Evolutionary conservation across 2,113 vertebrate genomes (phyloP), one percentile per base, ranked within the genome.

Genomic region (Pipra filicauda): DNA sequence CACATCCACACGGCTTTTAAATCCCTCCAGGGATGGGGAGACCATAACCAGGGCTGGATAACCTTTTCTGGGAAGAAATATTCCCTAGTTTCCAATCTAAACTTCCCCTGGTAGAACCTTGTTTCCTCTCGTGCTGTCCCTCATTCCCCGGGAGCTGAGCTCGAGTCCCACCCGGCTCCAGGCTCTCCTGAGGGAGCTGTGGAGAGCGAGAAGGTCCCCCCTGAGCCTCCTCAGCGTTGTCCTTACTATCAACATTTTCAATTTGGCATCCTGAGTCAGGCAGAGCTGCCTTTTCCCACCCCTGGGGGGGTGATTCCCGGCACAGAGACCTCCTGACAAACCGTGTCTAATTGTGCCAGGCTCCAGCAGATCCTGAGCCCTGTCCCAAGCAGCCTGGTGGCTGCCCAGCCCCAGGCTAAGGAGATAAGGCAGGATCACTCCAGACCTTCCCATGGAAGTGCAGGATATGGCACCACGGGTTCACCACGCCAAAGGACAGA

Each of bases 81-180:
- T 15, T 64, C 35, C 26, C 46, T 28, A 7, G 37, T 28, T 48
- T 70, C 55, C 48, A 35, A 35, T 15, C 24, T 4, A 41, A 74
- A 35, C 21, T 11, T 15, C 35, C 35, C 22, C 41, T 70, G 55
- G 9, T 41, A 8, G 3, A 17, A 30, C 46, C 4, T 7, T 16
- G 6, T n/a, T 61, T 46, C 18, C 28, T 59, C 39, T 28, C 5
- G 2, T 33, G 24, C 30, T 51, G 52, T 15, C 4, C 1, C 13
- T 35, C 10, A 14, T n/a, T 54, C 52, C 52, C 27, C 0, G 0
- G 23, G 52, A 59, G 61, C 18, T 67, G 61, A 70, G 8, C 46
- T 54, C 0, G 1, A 41, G 5, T 4, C 17, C 6, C 7, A 15
- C 2, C n/a, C 6, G 35, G 55, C 7, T 0, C 6, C 26, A 13